phyloP scores from a whole-genome alignment of 2,888 invertebrate genomes.

The Spicauda simplicius region DNA sequence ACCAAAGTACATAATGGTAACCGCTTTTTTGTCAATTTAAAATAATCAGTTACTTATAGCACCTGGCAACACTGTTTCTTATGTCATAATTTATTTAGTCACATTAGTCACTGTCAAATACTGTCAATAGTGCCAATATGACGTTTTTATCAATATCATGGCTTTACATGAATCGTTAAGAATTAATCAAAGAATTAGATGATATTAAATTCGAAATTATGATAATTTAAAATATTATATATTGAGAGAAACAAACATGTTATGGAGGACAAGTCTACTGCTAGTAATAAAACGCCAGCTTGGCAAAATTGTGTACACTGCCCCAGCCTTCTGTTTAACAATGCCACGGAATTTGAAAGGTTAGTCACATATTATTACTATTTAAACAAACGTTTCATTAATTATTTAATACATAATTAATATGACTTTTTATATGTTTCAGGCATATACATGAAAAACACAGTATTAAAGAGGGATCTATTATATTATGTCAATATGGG shows the following conservation, averaged over 20 bases:
- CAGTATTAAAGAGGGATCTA: constrained; percentile 93
- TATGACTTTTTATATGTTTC: constrained; percentile 50
- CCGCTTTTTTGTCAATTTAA: no score
- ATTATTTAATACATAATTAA: background rate
- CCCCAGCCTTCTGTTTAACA: constrained; percentile 83
- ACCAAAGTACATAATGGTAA: no score
- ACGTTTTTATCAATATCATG: background rate
- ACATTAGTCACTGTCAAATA: background rate
- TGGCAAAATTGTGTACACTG: constrained; percentile 88
- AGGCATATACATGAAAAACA: constrained; percentile 92
- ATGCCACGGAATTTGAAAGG: constrained; percentile 86
- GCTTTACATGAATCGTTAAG: background rate
- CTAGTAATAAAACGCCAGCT: constrained; percentile 68
- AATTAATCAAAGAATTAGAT: constrained; percentile 3
- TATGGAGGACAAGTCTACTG: constrained; percentile 76
- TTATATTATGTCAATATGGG: constrained; percentile 94
- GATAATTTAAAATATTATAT: background rate
- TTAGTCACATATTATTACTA: constrained; percentile 51
- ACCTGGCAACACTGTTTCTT: no score
- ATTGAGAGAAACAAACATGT: constrained; percentile 61
- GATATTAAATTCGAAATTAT: constrained; percentile 12
- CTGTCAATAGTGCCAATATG: background rate
- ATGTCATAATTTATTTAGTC: background rate
- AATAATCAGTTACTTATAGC: no score
- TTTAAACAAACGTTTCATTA: background rate